Conservation (phyloP, 2,113 vertebrate genomes). For the Tachuris rubrigastra region DNA sequence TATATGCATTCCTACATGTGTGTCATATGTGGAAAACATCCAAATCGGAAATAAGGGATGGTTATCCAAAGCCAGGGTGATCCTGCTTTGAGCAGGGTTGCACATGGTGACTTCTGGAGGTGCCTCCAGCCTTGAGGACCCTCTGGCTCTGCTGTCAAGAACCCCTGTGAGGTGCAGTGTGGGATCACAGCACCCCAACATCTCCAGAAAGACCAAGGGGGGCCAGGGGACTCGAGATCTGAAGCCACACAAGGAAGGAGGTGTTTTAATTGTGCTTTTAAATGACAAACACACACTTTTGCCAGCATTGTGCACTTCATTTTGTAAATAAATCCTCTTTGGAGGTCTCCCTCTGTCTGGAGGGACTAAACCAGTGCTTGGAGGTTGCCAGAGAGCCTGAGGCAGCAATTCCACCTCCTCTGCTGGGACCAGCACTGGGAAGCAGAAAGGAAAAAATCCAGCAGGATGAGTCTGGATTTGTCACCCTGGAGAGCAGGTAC, state of each 20-base stretch:
- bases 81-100: background rate
- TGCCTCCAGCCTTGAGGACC: background rate
- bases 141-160: background rate
- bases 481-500: background rate
- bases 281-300: rapidly evolving
- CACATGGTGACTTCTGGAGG: background rate
- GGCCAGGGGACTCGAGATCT: too few species aligned
- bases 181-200: background rate
- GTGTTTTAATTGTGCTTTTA: background rate
- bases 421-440: slow-evolving; percentile 66
- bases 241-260: background rate
- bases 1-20: background rate
- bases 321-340: background rate
- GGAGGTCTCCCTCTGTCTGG: background rate
- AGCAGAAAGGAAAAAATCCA: background rate
- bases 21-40: background rate
- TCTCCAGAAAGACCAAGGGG: background rate
- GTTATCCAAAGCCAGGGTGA: background rate
- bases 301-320: background rate
- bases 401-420: slow-evolving; percentile 46
- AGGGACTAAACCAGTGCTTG: slow-evolving; percentile 59
- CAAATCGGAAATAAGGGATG: background rate
- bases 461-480: background rate
- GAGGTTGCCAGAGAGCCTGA: slow-evolving; percentile 41
- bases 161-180: too few species aligned